Conservation (phyloP, 1,140 invertebrate species). For the Pomacea maculata region DNA sequence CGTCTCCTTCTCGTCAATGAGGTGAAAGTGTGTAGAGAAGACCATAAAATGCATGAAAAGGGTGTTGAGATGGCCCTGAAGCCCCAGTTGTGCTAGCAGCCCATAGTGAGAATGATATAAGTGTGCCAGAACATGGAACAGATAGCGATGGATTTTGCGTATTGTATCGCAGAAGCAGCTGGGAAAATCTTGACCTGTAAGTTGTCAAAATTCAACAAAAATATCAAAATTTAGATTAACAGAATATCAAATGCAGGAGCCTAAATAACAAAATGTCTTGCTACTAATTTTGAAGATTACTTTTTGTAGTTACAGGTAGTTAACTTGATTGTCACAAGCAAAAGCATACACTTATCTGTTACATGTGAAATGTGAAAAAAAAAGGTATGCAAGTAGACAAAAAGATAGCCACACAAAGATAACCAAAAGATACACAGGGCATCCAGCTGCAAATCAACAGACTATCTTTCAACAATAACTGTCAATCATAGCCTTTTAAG, state of each 20-base stretch:
- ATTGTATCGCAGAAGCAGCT: conserved; percentile 92
- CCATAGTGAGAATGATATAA: conserved; percentile 97
- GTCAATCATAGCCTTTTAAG: too few relatives aligned
- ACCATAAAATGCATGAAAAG: conserved; percentile 95
- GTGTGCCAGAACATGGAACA: conserved; percentile 98
- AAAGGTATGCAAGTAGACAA: too few relatives aligned
- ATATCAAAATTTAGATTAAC: conserved; percentile 3
- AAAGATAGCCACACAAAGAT: too few relatives aligned
- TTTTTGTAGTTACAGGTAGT: too few relatives aligned
- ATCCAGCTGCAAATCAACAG: background rate
- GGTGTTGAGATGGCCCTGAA: conserved; percentile 92
- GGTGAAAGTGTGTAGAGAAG: conserved; percentile 84
- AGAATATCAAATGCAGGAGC: background rate
- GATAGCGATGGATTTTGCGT: conserved; percentile 92
- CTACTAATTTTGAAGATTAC: background rate
- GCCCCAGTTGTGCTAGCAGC: conserved; percentile 88
- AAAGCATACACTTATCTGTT: too few relatives aligned
- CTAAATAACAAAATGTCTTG: background rate
- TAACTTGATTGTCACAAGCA: too few relatives aligned
- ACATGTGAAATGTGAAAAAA: too few relatives aligned
- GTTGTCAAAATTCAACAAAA: conserved; percentile 5
- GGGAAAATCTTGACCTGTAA: conserved; percentile 92
- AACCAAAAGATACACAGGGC: too few relatives aligned
- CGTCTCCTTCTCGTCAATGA: conserved; percentile 90
- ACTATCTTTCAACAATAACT: too few relatives aligned